Percentiles rank a stretch among this genome's conserved stretches.
These are phyloP conservation scores for Entomobrya proxima DNA, from an alignment of 2,888 invertebrate genomes.

Conservation along the genomic window DNA sequence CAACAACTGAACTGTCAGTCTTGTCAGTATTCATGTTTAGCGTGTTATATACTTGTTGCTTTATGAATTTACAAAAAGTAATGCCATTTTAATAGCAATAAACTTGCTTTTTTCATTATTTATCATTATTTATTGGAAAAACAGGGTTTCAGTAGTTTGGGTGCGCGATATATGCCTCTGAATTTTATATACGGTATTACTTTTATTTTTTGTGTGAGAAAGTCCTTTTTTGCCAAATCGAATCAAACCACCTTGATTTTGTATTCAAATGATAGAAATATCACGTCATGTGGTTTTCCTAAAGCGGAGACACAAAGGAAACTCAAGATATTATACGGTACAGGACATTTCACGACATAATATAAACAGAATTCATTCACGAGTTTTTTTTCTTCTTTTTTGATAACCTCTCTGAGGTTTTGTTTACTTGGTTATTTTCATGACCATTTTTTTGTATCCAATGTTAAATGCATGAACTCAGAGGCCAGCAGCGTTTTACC, in stretches of 20 bases:
- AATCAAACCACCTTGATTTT: constrained; percentile 21
- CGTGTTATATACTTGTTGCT: not conserved
- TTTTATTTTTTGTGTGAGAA: not conserved
- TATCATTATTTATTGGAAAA: not conserved
- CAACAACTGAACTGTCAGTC: constrained; percentile 20
- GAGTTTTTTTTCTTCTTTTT: too few species aligned
- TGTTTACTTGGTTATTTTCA: not conserved
- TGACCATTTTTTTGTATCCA: not conserved
- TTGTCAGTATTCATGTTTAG: not conserved
- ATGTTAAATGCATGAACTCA: too few species aligned
- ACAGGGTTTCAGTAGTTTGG: not conserved
- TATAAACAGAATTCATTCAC: not conserved
- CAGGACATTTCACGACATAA: not conserved
- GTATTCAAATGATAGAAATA: not conserved
- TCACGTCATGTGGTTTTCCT: not conserved
- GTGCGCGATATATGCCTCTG: not conserved
- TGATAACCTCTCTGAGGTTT: not conserved
- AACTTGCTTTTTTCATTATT: not conserved
- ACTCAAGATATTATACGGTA: not conserved
- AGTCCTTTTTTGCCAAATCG: constrained; percentile 9
- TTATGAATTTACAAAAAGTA: not conserved
- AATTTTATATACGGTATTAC: not conserved
- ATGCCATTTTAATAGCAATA: not conserved
- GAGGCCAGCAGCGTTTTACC: not conserved
- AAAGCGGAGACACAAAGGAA: constrained; percentile 8